Conservation (phyloP, 2,797 vertebrate species). For the Tolypeutes matacus region DNA sequence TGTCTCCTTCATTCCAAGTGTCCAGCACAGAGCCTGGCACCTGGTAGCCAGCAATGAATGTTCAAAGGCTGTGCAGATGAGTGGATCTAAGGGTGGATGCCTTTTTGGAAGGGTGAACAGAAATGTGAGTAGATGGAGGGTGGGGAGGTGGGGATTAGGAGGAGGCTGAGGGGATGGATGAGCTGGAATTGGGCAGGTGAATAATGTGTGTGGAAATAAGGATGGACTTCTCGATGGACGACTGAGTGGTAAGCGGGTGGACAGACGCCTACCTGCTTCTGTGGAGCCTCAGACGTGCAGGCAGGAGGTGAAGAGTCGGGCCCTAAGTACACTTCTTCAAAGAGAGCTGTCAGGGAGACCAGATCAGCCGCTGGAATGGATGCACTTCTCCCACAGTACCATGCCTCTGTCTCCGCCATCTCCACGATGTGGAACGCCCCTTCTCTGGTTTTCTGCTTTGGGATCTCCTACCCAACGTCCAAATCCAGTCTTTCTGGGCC, state of each 20-base stretch:
- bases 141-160: no score
- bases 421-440: background rate
- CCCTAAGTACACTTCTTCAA: conserved; percentile 76
- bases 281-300: background rate
- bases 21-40: background rate
- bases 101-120: background rate
- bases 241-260: background rate
- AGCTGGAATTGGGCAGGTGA: background rate
- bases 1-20: background rate
- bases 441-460: background rate
- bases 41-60: background rate
- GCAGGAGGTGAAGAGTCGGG: conserved; percentile 7
- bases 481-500: background rate
- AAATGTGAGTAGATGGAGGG: background rate
- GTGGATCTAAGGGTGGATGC: background rate
- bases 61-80: background rate
- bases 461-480: background rate
- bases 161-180: background rate
- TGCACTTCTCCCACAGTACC: background rate
- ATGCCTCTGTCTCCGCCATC: background rate
- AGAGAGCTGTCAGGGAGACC: conserved; percentile 75
- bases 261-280: conserved; percentile 69
- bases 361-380: background rate
- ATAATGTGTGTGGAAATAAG: background rate
- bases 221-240: fast-evolving